Percentiles rank a stretch among this genome's conserved stretches.
Evolutionary conservation across 2,113 vertebrate genomes (phyloP).

Genomic region (Suricata suricatta): DNA sequence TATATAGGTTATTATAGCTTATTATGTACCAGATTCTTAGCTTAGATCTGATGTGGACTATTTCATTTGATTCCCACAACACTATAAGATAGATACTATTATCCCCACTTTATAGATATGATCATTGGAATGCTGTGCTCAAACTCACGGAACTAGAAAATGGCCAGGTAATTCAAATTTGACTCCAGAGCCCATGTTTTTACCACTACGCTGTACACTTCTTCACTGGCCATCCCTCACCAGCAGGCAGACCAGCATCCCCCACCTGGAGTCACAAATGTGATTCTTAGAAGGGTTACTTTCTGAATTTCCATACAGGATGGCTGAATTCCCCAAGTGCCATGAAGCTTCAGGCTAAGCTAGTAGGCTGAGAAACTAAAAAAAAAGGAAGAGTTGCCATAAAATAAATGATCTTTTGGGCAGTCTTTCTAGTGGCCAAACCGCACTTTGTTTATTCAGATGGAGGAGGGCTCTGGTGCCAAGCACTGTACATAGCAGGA

Average conservation of each 20-base stretch:
- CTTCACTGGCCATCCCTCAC: background rate
- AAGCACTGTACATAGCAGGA: constrained; percentile 88
- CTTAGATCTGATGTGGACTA: background rate
- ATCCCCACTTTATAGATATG: background rate
- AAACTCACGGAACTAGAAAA: background rate
- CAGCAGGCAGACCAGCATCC: background rate
- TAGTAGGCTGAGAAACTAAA: constrained; percentile 15
- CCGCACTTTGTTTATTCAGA: constrained; percentile 91
- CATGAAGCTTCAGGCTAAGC: background rate
- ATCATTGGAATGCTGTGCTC: background rate
- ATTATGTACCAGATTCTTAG: background rate
- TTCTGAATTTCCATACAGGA: constrained; percentile 31
- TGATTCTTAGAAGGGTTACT: background rate
- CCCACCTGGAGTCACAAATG: background rate
- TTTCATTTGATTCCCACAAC: background rate
- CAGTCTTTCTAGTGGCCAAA: constrained; percentile 83
- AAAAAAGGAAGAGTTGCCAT: constrained; percentile 33
- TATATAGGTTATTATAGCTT: background rate
- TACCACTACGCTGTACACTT: background rate
- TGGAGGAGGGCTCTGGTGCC: constrained; percentile 86
- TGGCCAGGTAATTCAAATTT: background rate
- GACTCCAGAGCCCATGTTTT: background rate
- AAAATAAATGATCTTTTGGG: constrained; percentile 52
- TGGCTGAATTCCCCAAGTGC: background rate
- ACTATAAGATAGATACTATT: background rate